Conservation (phyloP, 2,797 vertebrate genomes). For the Hypotaenidia philippensis region DNA sequence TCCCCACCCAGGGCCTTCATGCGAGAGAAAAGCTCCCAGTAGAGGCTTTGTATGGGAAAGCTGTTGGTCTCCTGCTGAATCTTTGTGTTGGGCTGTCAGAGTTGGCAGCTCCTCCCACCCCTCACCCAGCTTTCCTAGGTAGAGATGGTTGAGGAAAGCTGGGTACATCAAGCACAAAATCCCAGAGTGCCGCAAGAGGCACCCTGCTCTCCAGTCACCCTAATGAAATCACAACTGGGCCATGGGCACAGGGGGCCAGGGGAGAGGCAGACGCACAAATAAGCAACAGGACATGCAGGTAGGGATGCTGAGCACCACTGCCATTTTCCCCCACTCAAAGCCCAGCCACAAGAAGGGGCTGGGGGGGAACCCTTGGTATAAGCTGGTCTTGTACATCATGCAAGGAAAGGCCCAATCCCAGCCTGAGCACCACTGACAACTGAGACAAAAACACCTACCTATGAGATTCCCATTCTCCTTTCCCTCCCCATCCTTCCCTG, state of each 20-base stretch:
- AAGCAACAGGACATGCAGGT: background rate
- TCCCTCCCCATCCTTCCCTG: background rate
- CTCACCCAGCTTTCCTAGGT: background rate
- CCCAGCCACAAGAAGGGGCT: background rate
- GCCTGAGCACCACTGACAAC: background rate
- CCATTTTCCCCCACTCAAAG: background rate
- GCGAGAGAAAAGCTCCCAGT: background rate
- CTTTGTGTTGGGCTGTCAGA: conserved; percentile 13
- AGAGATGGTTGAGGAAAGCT: background rate
- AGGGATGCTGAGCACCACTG: background rate
- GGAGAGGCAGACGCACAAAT: background rate
- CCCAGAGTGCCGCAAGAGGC: background rate
- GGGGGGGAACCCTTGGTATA: background rate
- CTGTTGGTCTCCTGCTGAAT: background rate
- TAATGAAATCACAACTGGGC: conserved; percentile 26
- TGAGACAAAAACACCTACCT: background rate
- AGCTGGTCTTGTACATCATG: background rate
- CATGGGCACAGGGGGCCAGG: background rate
- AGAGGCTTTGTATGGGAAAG: background rate
- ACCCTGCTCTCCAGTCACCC: conserved; percentile 8
- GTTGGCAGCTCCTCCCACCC: background rate
- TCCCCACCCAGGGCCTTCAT: background rate
- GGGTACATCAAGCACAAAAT: background rate
- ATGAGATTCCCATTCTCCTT: background rate
- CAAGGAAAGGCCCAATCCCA: background rate